Evolutionary conservation across 2,888 invertebrate genomes (phyloP), one percentile per base, ranked within the genome.

Genomic region (Nephrocerus scutellatus): DNA sequence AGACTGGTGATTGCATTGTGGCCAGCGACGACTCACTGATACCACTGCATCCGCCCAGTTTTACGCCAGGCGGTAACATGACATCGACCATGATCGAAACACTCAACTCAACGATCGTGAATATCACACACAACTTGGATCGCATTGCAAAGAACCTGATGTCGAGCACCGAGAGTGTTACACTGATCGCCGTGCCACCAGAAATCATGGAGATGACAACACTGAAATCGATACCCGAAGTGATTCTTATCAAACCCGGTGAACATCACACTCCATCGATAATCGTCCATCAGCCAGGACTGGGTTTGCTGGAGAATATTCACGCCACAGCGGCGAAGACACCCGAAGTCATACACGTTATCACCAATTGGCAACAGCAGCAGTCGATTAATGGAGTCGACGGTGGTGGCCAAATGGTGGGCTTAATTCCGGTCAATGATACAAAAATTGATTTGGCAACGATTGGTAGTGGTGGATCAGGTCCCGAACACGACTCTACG

Each of bases 291-390:
- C 60, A 66, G 41, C 58, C 59, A 9, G 53, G 57, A 25, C 51
- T 24, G 9, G 50, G 41, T 9, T 36, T 60, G 15, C 44, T 60
- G n/a, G 56, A 59, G 36, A 55, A 61, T 40, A 38, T 62, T 5
- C 56, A 57, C 7, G 38, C 50, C 3, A 53, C 52, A 0, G 52
- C 47, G 2, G 46, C 50, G 0, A 56, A 57, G 10, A 42, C 56
- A 1, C 59, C 68, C 0, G 67, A 67, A n/a, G 62, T 68, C 0
- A 68, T 68, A 20, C 66, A 68, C 24, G 61, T 68, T 5, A 66
- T 66, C 15, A 63, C 66, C n/a, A 50, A 47, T 22, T 47, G 53
- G 51, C 51, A 55, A 6, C 42, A 52, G 9, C 36, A 55, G 3
- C 43, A 48, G 6, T 30, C 50, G 6, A 46, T 45, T 20, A 46